Evolutionary conservation across 2,888 invertebrate genomes (phyloP).

Genomic region (Cheilosia variabilis): DNA sequence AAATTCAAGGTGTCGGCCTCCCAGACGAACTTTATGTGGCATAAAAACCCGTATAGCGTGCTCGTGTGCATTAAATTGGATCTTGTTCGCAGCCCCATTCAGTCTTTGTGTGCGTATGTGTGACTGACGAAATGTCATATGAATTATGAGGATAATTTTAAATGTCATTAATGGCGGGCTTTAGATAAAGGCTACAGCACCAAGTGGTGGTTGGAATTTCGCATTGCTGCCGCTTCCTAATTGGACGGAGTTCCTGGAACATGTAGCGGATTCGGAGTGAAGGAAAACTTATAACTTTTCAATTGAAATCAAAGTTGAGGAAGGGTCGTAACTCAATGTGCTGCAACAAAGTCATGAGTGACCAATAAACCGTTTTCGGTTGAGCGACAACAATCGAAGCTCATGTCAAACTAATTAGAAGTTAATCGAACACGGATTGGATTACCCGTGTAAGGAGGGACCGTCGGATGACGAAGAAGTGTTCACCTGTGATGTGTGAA

Average conservation of each 20-base stretch:
- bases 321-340: slow-evolving; percentile 15
- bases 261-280: not conserved
- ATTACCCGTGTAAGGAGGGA: slow-evolving; percentile 38
- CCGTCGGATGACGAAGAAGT: slow-evolving; percentile 29
- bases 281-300: slow-evolving; percentile 39
- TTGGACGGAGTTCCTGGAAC: slow-evolving; percentile 53
- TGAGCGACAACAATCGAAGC: slow-evolving; percentile 63
- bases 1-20: slow-evolving; percentile 62
- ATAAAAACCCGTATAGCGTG: slow-evolving; percentile 61
- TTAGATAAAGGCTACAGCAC: slow-evolving; percentile 57
- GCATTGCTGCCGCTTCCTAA: slow-evolving; percentile 34
- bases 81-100: slow-evolving; percentile 23
- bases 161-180: slow-evolving; percentile 68
- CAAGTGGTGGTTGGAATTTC: slow-evolving; percentile 42
- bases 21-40: slow-evolving; percentile 53
- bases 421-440: slow-evolving; percentile 59
- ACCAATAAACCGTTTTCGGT: slow-evolving; percentile 66
- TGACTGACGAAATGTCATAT: slow-evolving; percentile 58
- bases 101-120: not conserved
- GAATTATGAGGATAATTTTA: slow-evolving; percentile 69
- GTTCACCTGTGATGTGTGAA: slow-evolving; percentile 49
- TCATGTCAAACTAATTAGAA: slow-evolving; percentile 72
- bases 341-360: slow-evolving; percentile 34
- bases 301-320: slow-evolving; percentile 22
- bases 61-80: slow-evolving; percentile 69